These are phyloP conservation scores for Liodrosophila aerea DNA, from an alignment of 2,888 invertebrate species.

Conservation along the genomic window DNA sequence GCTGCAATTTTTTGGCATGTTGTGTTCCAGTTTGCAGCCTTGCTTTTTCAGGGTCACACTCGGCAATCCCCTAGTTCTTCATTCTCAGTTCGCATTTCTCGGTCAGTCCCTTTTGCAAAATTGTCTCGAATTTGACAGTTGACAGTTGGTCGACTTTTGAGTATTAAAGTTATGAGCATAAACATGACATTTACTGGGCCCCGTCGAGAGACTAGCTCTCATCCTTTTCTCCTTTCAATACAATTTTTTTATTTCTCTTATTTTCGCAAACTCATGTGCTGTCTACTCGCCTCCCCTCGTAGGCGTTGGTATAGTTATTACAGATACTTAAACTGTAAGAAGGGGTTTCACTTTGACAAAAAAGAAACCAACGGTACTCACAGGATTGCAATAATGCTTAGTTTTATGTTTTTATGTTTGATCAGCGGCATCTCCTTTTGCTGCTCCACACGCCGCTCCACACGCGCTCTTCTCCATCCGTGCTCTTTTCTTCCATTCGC, in stretches of 20 bases:
- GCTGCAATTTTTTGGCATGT: constrained; percentile 57
- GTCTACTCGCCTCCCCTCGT: constrained; percentile 15
- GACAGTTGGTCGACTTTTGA: constrained; percentile 77
- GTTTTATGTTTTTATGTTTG: too few species aligned
- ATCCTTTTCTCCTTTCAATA: constrained; percentile 32
- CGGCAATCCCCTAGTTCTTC: constrained; percentile 9
- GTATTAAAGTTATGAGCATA: constrained; percentile 76
- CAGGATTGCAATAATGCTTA: too few species aligned
- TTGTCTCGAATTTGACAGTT: constrained; percentile 77
- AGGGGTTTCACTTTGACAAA: too few species aligned
- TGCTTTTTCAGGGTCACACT: constrained; percentile 67
- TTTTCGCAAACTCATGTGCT: not conserved
- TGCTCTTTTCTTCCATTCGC: too few species aligned
- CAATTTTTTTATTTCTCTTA: constrained; percentile 28
- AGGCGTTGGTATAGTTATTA: constrained; percentile 24
- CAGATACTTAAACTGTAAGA: not conserved
- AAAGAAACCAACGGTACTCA: too few species aligned
- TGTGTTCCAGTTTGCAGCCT: constrained; percentile 68
- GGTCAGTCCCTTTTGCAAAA: constrained; percentile 28
- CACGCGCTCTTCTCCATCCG: too few species aligned
- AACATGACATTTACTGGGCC: constrained; percentile 63
- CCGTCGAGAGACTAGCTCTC: constrained; percentile 43
- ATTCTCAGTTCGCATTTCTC: constrained; percentile 3
- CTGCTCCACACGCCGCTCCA: too few species aligned
- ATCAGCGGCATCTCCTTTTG: too few species aligned